phyloP scores from a whole-genome alignment of 2,797 vertebrate species.

The Orientallactaga sibirica region DNA sequence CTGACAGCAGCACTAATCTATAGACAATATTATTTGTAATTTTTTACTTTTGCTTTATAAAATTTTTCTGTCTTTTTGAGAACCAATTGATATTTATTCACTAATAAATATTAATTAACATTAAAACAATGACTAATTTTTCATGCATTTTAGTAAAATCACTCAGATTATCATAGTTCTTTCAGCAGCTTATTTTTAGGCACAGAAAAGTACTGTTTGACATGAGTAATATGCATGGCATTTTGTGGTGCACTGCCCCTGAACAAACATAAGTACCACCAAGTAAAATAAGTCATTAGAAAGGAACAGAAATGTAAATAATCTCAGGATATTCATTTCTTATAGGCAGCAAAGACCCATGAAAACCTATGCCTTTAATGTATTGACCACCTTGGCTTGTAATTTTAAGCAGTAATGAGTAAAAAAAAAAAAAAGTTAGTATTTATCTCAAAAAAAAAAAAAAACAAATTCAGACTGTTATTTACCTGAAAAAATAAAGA shows the following conservation, averaged over 20 bases:
- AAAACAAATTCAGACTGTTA: conserved; percentile 38
- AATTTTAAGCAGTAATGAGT: conserved; percentile 45
- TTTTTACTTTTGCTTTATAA: conserved; percentile 44
- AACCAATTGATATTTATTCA: conserved; percentile 40
- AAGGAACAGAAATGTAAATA: conserved; percentile 61
- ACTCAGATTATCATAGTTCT: conserved; percentile 49
- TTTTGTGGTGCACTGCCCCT: conserved; percentile 43
- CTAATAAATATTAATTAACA: conserved; percentile 39
- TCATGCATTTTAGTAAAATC: conserved; percentile 51
- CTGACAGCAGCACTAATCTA: no score
- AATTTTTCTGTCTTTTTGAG: conserved; percentile 43
- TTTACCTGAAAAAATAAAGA: conserved; percentile 42
- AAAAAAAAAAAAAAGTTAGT: conserved; percentile 44
- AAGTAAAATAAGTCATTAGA: conserved; percentile 63
- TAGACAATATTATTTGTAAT: no score
- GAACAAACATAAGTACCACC: conserved; percentile 58
- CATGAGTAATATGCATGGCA: conserved; percentile 48
- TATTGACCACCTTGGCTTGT: conserved; percentile 10
- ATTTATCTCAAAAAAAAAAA: conserved; percentile 40
- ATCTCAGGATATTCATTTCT: conserved; percentile 13
- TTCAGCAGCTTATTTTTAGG: conserved; percentile 66
- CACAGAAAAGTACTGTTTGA: conserved; percentile 23
- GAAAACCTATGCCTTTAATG: conserved; percentile 14
- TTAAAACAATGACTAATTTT: conserved; percentile 19
- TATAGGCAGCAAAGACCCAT: conserved; percentile 37